Base-by-base conservation (phyloP, 1,140 invertebrate genomes). In the Drosophila tropicalis region DNA sequence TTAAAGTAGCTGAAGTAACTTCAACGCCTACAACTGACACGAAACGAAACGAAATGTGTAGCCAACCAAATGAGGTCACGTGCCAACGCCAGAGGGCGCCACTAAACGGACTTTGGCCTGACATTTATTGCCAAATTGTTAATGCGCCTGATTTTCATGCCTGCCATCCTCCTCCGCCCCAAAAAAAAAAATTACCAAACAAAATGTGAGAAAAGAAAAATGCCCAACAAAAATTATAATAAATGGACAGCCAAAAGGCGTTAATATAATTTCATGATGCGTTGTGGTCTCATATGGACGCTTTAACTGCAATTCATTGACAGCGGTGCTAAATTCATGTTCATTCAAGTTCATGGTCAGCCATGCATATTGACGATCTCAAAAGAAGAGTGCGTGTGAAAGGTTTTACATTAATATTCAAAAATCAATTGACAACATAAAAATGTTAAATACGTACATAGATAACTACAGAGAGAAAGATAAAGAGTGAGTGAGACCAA, bases 1-100 rank as follows among this genome's bases (percentile, higher is more conserved):
- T 9, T 51, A 22, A 51, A 51, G 17, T 19, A 74, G 19, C 17
- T 40, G 6, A 72, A 62, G 39, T 58, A 67, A 44, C 32, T 62
- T 22, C 25, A 75, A 70, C 66, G 39, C 39, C 63, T 44, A 66
- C 22, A 44, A 69, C 64, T 63, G n/a, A 54, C 6, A 67, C 22
- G 22, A 65, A 69, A 47, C 54, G 69, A 54, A 36, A 12, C 10
- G 61, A 44, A 39, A 39, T 39, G 39, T 63, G 67, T 51, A 19
- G 19, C 41, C 58, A 72, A 61, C 44, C 64, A 70, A 85, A 87
- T 73, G 65, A 87, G 74, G 76, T 87, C 83, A 89, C 83, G 83
- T 87, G 76, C 84, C 72, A 54, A 41, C 67, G 66, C 70, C 75
- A 73, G 76, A 65, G 63, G 79, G 76, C 70, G 62, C 58, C 67